Base-by-base conservation (phyloP, 2,113 vertebrate genomes). In the Dasyornis broadbenti region DNA sequence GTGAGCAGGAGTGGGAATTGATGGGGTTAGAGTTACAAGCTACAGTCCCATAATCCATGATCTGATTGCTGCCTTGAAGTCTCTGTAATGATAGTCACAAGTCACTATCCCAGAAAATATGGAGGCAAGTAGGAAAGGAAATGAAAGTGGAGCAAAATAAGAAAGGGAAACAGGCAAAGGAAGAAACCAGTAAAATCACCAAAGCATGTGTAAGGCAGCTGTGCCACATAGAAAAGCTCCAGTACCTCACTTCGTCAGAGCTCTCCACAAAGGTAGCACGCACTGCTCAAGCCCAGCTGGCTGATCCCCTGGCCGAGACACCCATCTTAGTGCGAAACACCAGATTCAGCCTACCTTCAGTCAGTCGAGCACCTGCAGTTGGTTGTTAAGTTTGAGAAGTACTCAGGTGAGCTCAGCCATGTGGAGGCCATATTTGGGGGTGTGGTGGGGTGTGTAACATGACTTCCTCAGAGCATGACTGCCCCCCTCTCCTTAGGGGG, bases 71-170 rank as follows among this genome's bases (percentile, higher is more conserved):
- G 91, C 77, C 90, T 86, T 93, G 95, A 35, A 95, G 94, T 89
- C 82, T 97, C 92, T 95, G 93, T 68, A 96, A 96, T 65, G 94
- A 90, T 11, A 97, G 77, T 35, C 76, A 95, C 15, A 80, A 61
- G 52, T 93, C 93, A 95, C 64, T 47, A 76, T 82, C 27, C 66
- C 72, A 89, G 50, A 86, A 86, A 81, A 95, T 30, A 77, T 2
- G 11, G 13, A 82, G 50, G n/a, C 53, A 91, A 87, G 53, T 19
- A 82, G 31, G 45, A 57, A 96, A 15, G 87, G 68, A 81, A 63
- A 65, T 39, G 3, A 60, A 70, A 65, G 15, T 0, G 0, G 18
- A 13, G 8, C 15, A 39, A 47, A 57, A 59, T 72, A 49, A 44
- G 53, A 42, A 49, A 85, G 26, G 68, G 11, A 53, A 82, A 64